These are phyloP conservation scores for Eupeodes latifasciatus DNA, from an alignment of 2,888 invertebrate species.

Conservation along the genomic window DNA sequence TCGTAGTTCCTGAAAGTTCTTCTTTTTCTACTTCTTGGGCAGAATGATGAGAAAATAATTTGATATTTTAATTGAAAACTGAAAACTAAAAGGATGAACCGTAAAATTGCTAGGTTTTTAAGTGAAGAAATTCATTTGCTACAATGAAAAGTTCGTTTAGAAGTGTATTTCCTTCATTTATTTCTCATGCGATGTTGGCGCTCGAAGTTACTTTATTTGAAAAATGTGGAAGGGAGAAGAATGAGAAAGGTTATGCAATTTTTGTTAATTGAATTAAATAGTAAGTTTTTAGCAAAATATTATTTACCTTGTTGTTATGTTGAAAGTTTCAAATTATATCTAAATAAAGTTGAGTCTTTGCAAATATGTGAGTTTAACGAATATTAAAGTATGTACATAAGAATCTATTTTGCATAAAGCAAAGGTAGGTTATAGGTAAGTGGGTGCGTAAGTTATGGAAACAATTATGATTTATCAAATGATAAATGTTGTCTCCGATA, in stretches of 20 bases:
- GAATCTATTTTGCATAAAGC: too few species aligned
- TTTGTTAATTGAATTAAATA: slow-evolving; percentile 60
- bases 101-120: slow-evolving; percentile 31
- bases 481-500: too few species aligned
- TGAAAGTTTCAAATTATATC: too few species aligned
- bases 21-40: not conserved
- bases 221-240: too few species aligned
- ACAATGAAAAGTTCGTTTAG: not conserved
- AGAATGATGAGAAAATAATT: slow-evolving; percentile 59
- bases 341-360: too few species aligned
- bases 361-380: too few species aligned
- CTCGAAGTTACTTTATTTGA: too few species aligned
- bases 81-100: slow-evolving; percentile 62
- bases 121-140: slow-evolving; percentile 33
- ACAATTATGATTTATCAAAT: too few species aligned
- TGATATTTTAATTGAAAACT: slow-evolving; percentile 74
- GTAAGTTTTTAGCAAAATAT: not conserved
- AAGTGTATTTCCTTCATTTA: not conserved
- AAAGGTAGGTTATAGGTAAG: too few species aligned
- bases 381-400: too few species aligned
- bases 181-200: not conserved
- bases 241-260: slow-evolving; percentile 9
- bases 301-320: slow-evolving; percentile 5
- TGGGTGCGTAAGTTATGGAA: too few species aligned
- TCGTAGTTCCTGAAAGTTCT: not conserved